Evolutionary conservation across 1,140 invertebrate genomes (phyloP), one percentile per base, ranked within the genome.

Genomic region (Dolichoris vasculosae): DNA sequence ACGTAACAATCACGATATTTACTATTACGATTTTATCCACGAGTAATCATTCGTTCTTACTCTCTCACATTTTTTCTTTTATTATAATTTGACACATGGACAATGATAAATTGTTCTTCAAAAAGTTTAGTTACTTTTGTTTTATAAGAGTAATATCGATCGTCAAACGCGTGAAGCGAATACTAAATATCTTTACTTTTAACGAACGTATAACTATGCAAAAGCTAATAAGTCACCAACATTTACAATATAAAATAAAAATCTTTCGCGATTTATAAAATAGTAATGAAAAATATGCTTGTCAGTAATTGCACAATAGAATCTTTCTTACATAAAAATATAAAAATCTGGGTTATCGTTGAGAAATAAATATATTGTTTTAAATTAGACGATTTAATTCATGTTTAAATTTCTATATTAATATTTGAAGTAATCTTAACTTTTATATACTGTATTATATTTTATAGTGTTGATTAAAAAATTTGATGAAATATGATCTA

Each of bases 1-100:
- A 82, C 80, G 80, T 30, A 71, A 82, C 80, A 71, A 82, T 82
- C 80, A 40, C 30, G 38, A 82, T 51, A 67, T 82, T 71, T 69
- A 23, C 80, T 51, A 43, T 71, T 71, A 30, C 46, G 67, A 82
- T 82, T 82, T 71, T 46, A 51, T 78, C 51, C 48, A 30, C 20
- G 20, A 38, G 11, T 77, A 11, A 48, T 51, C 76, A 15, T 67
- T 67, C 78, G 26, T 32, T 43, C 59, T 6, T 32, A n/a, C 38
- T 35, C 77, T 69, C 20, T 43, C 26, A n/a, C 20, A 38, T 69
- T 81, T 43, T 63, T 26, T 11, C 48, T 46, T 48, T 77, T 77
- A 59, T 35, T 48, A 43, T 51, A 30, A 17, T 17, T 9, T 26
- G 75, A 55, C 13, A 8, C 35, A 64, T 80, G 23, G 38, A 43